phyloP scores from a whole-genome alignment of 1,140 invertebrate species.

The Mactra quadrangularis region DNA sequence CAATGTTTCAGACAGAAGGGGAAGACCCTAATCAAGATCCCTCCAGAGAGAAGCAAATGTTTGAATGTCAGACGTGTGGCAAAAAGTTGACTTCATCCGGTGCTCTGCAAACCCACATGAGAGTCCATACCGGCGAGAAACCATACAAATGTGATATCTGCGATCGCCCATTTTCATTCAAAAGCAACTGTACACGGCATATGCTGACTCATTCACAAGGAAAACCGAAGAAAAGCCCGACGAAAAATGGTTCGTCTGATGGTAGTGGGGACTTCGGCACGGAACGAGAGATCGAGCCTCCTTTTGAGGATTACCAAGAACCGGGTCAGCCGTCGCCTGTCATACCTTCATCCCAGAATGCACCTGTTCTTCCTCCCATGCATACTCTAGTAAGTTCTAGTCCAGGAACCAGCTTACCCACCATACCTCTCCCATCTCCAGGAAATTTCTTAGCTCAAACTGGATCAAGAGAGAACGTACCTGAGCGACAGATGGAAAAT shows the following conservation, averaged over 20 bases:
- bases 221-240: conserved; percentile 46
- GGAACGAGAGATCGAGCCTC: neutral
- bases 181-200: conserved; percentile 87
- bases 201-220: conserved; percentile 76
- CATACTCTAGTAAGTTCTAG: conserved; percentile 30
- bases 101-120: conserved; percentile 87
- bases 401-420: neutral
- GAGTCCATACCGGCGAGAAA: conserved; percentile 98
- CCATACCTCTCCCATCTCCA: neutral
- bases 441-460: neutral
- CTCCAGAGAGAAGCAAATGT: conserved; percentile 25
- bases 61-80: conserved; percentile 42
- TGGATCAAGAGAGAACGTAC: neutral
- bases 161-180: conserved; percentile 97
- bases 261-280: neutral
- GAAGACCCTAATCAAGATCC: neutral
- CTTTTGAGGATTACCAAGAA: neutral
- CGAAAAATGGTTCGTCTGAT: conserved; percentile 1
- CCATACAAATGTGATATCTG: conserved; percentile 98
- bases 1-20: too few relatives aligned
- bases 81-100: conserved; percentile 44
- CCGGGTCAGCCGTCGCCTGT: neutral
- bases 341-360: neutral
- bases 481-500: neutral
- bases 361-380: conserved; percentile 38